Evolutionary conservation across 2,113 vertebrate genomes (phyloP), one percentile per base, ranked within the genome.

Genomic region (Otocyon megalotis): DNA sequence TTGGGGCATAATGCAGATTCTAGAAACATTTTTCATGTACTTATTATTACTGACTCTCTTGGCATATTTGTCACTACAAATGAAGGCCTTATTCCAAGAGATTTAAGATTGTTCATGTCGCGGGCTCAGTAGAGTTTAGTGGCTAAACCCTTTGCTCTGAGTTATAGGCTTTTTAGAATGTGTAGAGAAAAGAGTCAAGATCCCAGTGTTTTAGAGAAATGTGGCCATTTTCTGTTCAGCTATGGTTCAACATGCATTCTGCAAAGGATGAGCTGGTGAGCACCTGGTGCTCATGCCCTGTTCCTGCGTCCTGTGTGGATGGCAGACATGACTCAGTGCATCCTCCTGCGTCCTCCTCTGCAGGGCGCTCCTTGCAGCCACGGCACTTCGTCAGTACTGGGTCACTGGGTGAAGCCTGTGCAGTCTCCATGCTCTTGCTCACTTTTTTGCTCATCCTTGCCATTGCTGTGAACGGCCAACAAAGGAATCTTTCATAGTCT

Each of bases 21-120:
- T 72, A 43, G 69, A 86, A 90, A n/a, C 37, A 65, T 35, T 69
- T 30, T 58, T 62, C 67, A 37, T 82, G 20, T 88, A 48, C 71
- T 94, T 94, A 88, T 77, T 86, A 28, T 93, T 67, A 95, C 37
- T 69, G 76, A 82, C 53, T 96, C 80, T 85, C 5, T 74, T 63
- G 17, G 53, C 50, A 54, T 77, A 69, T 65, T 97, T 90, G 62
- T 85, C 30, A 35, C 54, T 53, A 54, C 54, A 81, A 88, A 48
- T 37, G n/a, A 93, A 94, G 79, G n/a, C 62, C 77, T 95, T 54
- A 10, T 35, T 90, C 69, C 26, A 35, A 72, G 87, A 96, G 74
- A 56, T 80, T 69, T 97, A 26, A 86, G 95, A 88, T 80, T 74
- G 43, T 35, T 89, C 35, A 37, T 9, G 32, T 62, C 14, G 35